These are phyloP conservation scores for Misgurnus anguillicaudatus DNA, from an alignment of 2,113 vertebrate species.

Conservation along the genomic window DNA sequence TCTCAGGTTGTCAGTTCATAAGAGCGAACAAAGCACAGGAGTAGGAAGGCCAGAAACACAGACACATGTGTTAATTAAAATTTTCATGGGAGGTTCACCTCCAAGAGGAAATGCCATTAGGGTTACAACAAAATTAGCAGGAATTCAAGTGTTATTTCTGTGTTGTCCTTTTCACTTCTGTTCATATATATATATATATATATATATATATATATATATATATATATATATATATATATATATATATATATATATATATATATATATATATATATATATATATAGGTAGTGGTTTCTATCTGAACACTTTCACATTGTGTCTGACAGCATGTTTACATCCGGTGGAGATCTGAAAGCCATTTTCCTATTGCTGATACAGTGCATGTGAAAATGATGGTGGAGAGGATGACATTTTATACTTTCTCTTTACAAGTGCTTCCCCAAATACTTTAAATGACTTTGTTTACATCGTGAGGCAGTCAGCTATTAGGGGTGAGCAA, in stretches of 20 bases:
- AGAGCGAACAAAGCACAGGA: conserved; percentile 18
- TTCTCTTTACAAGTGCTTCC: too few relatives aligned
- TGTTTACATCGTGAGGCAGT: too few relatives aligned
- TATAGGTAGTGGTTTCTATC: too few relatives aligned
- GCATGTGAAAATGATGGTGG: too few relatives aligned
- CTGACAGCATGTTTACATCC: too few relatives aligned
- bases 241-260: not conserved
- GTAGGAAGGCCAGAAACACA: conserved; percentile 27
- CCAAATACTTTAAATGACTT: too few relatives aligned
- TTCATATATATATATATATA: not conserved
- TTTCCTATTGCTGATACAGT: too few relatives aligned
- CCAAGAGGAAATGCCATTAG: conserved; percentile 30
- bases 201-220: not conserved
- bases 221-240: not conserved
- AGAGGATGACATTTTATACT: too few relatives aligned
- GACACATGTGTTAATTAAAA: conserved; percentile 47
- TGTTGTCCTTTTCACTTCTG: not conserved
- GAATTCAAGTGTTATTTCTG: conserved; percentile 18
- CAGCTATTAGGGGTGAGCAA: too few relatives aligned
- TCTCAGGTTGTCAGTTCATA: conserved; percentile 41
- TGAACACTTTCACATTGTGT: too few relatives aligned
- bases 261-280: not conserved
- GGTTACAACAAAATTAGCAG: conserved; percentile 2
- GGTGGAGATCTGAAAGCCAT: too few relatives aligned
- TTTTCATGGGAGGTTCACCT: conserved; percentile 22